Evolutionary conservation across 2,113 vertebrate genomes (phyloP), one percentile per base, ranked within the genome.

Genomic region (Larimichthys polyactis): DNA sequence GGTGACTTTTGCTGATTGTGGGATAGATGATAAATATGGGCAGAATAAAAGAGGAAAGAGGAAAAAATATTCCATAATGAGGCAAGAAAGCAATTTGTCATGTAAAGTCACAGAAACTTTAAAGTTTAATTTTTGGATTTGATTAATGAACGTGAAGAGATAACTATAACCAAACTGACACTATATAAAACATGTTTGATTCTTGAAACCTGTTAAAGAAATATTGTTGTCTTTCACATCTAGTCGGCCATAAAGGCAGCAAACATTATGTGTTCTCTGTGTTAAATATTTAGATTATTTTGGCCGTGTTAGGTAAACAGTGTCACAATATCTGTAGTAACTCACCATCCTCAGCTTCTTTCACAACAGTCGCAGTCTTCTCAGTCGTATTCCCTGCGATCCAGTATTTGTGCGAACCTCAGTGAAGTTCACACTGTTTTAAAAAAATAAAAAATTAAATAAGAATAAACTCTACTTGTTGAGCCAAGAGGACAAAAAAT

Each of bases 321-420:
- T 51, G 44, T 64, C 51, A 67, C 60, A 27, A 68, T 44, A 63
- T 40, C 46, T 40, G n/a, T 51, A 71, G 63, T 48, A 36, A 90
- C 93, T 93, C 81, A 94, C 93, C 93, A 94, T 94, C 83, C 79
- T 93, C 68, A 59, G 19, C 74, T 69, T 89, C 64, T 40, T 40
- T 40, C 36, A 40, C 36, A 78, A 49, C 16, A 20, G 49, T 54
- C 44, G 14, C 74, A 48, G 83, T 83, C 29, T 69, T 70, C 73
- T 58, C 36, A n/a, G 36, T 79, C 40, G 43, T 87, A 36, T 76
- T 77, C 69, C 63, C 54, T 29, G 43, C 16, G 57, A 51, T 86
- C 89, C 84, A 81, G 63, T 48, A 46, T 79, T 7, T 71, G 66
- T 46, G 48, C 29, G 73, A 77, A 54, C 54, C 71, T 84, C 48